Evolutionary conservation across 1,140 invertebrate genomes (phyloP).

Genomic region (Lordiphosa clarofinis): DNA sequence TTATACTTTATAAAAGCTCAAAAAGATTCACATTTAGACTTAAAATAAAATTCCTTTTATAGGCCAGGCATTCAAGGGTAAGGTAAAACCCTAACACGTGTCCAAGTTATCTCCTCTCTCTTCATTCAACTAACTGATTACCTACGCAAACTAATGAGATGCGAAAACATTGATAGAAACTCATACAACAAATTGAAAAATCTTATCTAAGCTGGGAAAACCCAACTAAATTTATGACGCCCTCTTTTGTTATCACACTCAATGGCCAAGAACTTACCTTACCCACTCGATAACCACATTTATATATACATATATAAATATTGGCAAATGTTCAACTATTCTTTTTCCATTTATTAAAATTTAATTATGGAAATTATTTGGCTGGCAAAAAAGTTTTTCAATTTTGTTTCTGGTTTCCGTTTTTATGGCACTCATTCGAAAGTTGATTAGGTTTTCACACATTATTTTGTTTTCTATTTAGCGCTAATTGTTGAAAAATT

Average conservation of each 20-base stretch:
- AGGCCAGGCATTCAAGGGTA: no score
- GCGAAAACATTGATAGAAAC: no score
- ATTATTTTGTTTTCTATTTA: neutral
- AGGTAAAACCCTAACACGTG: neutral
- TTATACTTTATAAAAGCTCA: no score
- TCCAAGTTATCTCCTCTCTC: no score
- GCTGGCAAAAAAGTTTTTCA: slow-evolving; percentile 20
- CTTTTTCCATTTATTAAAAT: slow-evolving; percentile 42
- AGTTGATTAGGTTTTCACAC: slow-evolving; percentile 62
- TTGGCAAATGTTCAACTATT: slow-evolving; percentile 56
- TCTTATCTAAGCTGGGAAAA: no score
- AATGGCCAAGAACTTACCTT: slow-evolving; percentile 54
- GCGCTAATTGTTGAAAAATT: no score
- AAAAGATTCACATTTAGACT: no score
- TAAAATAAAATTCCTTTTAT: no score
- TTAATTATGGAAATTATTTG: slow-evolving; percentile 39
- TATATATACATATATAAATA: slow-evolving; percentile 16
- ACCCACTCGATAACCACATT: slow-evolving; percentile 38
- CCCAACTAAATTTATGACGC: no score
- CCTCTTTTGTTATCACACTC: no score
- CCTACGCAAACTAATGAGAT: no score
- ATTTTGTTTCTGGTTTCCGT: slow-evolving; percentile 14
- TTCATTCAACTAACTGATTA: neutral
- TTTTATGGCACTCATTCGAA: slow-evolving; percentile 8
- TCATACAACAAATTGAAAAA: no score